Base-by-base conservation (phyloP, 2,888 invertebrate genomes). In the Cyclophora punctaria region DNA sequence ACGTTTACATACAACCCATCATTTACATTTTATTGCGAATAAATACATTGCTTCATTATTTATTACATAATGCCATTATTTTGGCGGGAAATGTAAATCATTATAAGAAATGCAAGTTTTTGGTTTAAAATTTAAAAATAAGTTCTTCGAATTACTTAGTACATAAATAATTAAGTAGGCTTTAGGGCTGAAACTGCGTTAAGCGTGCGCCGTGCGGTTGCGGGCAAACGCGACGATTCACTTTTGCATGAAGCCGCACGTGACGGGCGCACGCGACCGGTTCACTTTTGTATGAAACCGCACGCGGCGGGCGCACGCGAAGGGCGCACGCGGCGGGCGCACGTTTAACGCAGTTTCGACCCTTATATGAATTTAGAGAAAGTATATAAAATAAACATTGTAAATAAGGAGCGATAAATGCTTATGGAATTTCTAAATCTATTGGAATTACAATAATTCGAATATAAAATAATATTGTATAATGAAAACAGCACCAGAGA, bases 1-100 rank as follows among this genome's bases (percentile, higher is more conserved):
- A 70, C 61, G 66, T 68, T 68, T 76, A 79, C 75, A 79, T 71
- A 56, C 58, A 57, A 57, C 66, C 68, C 55, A 71, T 47, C 62
- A 67, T 86, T 80, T 86, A 85, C 84, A 86, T 50, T 55, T 83
- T 83, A 81, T 82, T 83, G 81, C 80, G 78, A 82, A 81, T 83
- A 83, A 83, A 83, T 83, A 85, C 78, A 83, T 83, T 81, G 79
- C 75, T 81, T 80, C 64, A 5, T 37, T 37, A 5, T 71, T 67
- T 58, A 49, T 48, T 53, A 48, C 34, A 55, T 53, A 55, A 58
- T n/a, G 48, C 50, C 47, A 45, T 35, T 46, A 34, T 46, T 41
- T 45, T 40, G 49, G 44, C 44, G 47, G 45, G 41, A 48, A 49
- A 47, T 46, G 41, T 20, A 4, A 4, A 34, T 50, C 43, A 47